Conservation (phyloP, 1,140 invertebrate species). For the Venturia canescens region DNA sequence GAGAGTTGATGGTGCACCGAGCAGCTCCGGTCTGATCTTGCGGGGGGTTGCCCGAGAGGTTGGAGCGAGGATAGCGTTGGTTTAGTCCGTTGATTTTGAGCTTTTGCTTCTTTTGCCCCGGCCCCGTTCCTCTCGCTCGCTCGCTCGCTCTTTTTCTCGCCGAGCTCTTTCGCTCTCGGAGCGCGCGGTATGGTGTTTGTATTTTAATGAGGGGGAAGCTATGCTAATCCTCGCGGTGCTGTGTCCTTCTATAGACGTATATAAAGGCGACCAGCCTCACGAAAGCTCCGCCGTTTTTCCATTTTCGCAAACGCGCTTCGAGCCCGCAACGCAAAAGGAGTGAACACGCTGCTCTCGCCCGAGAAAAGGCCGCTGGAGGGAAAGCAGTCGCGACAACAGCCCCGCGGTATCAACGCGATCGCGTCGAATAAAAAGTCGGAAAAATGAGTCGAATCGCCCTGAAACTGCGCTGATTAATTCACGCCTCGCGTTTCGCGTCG, state of each 20-base stretch:
- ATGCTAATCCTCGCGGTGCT: conserved; percentile 57
- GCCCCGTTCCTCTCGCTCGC: background rate
- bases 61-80: conserved; percentile 41
- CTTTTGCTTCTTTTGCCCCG: conserved; percentile 5
- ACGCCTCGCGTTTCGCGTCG: conserved; percentile 49
- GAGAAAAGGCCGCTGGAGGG: conserved; percentile 19
- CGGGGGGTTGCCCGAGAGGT: conserved; percentile 35
- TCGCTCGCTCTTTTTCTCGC: conserved; percentile 7
- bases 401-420: conserved; percentile 11
- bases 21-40: conserved; percentile 36
- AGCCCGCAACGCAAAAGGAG: conserved; percentile 16
- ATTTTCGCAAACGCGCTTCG: conserved; percentile 43
- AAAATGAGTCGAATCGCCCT: conserved; percentile 18
- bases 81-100: conserved; percentile 53
- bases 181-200: conserved; percentile 54
- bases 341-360: conserved; percentile 12
- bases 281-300: conserved; percentile 43
- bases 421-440: background rate
- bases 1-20: conserved; percentile 9
- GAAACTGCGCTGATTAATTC: conserved; percentile 51
- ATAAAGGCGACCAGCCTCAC: background rate
- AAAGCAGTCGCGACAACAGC: conserved; percentile 25
- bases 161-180: conserved; percentile 27
- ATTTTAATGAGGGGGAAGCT: conserved; percentile 58
- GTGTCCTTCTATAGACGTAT: conserved; percentile 36